Evolutionary conservation across 2,113 vertebrate species (phyloP).

Genomic region (Oryzias javanicus): DNA sequence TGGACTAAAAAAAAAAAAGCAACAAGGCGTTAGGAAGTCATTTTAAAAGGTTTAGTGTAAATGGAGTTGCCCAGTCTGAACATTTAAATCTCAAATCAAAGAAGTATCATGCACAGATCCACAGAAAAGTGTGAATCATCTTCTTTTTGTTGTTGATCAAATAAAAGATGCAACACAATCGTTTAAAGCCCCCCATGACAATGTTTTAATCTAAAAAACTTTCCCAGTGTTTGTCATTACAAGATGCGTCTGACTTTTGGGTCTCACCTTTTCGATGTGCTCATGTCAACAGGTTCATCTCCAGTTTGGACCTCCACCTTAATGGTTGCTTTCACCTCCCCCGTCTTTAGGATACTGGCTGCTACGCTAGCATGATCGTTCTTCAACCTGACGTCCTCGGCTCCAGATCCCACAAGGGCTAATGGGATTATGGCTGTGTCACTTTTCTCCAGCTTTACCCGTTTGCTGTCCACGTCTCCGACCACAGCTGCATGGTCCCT

Average conservation of each 20-base stretch:
- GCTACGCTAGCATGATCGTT: constrained; percentile 77
- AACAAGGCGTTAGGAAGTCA: no score
- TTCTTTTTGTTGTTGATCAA: no score
- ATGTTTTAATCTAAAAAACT: background rate
- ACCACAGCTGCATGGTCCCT: constrained; percentile 64
- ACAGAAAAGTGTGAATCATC: no score
- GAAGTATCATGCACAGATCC: no score
- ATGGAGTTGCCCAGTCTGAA: no score
- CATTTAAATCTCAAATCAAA: no score
- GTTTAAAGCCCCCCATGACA: no score
- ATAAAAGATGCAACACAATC: no score
- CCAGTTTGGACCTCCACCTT: constrained; percentile 85
- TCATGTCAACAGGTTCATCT: constrained; percentile 96
- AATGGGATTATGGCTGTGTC: constrained; percentile 47
- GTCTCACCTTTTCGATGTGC: constrained; percentile 90
- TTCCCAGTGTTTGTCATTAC: background rate
- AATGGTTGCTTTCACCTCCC: constrained; percentile 83
- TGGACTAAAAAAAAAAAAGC: no score
- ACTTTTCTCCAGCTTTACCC: constrained; percentile 85
- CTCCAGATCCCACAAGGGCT: constrained; percentile 37
- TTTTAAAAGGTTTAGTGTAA: no score
- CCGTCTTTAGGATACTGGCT: constrained; percentile 77
- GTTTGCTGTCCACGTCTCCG: constrained; percentile 83
- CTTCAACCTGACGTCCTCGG: constrained; percentile 66
- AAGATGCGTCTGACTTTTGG: no score